These are phyloP conservation scores for Platichthys flesus DNA, from an alignment of 2,113 vertebrate genomes.

Conservation along the genomic window DNA sequence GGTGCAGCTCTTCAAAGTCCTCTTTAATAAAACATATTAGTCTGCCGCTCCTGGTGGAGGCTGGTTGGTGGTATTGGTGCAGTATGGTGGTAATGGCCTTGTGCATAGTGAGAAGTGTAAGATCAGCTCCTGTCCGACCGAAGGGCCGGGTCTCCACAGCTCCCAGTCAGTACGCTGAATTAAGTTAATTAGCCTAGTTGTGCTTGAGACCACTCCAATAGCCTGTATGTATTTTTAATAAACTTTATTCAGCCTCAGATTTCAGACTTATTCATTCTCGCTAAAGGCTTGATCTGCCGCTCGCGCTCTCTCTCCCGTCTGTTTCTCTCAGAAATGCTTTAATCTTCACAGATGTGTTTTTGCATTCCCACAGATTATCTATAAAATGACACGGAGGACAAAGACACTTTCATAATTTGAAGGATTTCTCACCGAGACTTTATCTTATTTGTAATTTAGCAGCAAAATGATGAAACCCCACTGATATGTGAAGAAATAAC, in stretches of 20 bases:
- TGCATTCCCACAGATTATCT: conserved; percentile 10
- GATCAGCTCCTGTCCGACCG: conserved; percentile 2
- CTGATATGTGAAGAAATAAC: not conserved
- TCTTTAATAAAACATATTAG: conserved; percentile 81
- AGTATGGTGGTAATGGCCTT: conserved; percentile 33
- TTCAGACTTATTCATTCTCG: conserved; percentile 38
- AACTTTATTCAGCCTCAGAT: conserved; percentile 43
- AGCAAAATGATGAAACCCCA: conserved; percentile 17
- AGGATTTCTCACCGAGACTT: conserved; percentile 14
- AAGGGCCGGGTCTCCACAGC: conserved; percentile 43
- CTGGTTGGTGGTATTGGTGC: conserved; percentile 8
- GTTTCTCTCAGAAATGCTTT: conserved; percentile 49
- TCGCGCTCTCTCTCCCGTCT: conserved; percentile 37
- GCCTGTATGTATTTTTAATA: conserved; percentile 47
- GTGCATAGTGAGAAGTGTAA: conserved; percentile 12
- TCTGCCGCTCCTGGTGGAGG: conserved; percentile 37
- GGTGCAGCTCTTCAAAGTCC: conserved; percentile 74
- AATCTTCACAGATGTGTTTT: conserved; percentile 35
- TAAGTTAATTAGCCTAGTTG: conserved; percentile 59
- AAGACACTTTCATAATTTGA: not conserved
- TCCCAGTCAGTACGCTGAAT: conserved; percentile 42
- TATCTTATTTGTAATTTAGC: conserved; percentile 16
- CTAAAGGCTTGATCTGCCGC: conserved; percentile 27
- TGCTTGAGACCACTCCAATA: conserved; percentile 27
- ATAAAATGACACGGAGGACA: not conserved